These are phyloP conservation scores for Diabrotica virgifera DNA, from an alignment of 1,140 invertebrate genomes.

Conservation along the genomic window DNA sequence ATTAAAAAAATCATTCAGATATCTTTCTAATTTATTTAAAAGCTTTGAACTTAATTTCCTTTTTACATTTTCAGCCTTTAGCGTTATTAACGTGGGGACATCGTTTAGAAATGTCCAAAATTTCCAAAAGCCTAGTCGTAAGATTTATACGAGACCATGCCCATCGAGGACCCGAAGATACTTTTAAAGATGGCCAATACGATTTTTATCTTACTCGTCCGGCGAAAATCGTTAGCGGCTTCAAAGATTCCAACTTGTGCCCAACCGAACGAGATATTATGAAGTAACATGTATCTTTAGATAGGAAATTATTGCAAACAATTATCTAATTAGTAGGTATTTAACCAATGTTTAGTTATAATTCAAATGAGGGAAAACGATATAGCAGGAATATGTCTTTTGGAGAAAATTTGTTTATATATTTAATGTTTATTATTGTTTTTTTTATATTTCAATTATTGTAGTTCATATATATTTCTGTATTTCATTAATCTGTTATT, in stretches of 20 bases:
- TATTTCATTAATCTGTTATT: no score
- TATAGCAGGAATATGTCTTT: no score
- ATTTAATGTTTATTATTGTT: no score
- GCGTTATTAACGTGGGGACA: slow-evolving; percentile 77
- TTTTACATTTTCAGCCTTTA: slow-evolving; percentile 60
- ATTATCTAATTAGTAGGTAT: not conserved
- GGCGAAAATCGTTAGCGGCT: slow-evolving; percentile 55
- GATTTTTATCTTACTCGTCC: slow-evolving; percentile 41
- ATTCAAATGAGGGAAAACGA: no score
- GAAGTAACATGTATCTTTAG: slow-evolving; percentile 10
- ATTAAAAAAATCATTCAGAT: no score
- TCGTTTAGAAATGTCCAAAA: slow-evolving; percentile 67
- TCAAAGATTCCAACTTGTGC: slow-evolving; percentile 54
- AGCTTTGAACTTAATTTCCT: slow-evolving; percentile 7
- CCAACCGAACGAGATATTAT: slow-evolving; percentile 26
- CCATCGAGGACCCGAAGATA: slow-evolving; percentile 63
- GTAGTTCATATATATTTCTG: no score
- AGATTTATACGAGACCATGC: slow-evolving; percentile 67
- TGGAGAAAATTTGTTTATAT: no score
- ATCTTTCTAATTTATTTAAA: no score
- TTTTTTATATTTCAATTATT: no score
- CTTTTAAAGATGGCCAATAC: slow-evolving; percentile 63
- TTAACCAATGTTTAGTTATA: no score
- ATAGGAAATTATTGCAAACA: not conserved
- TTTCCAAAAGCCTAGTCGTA: slow-evolving; percentile 56